A percentile compares a stretch with the other conserved stretches of the same genome.
phyloP scores from a whole-genome alignment of 2,113 vertebrate species.

The Sylvilagus bachmani region DNA sequence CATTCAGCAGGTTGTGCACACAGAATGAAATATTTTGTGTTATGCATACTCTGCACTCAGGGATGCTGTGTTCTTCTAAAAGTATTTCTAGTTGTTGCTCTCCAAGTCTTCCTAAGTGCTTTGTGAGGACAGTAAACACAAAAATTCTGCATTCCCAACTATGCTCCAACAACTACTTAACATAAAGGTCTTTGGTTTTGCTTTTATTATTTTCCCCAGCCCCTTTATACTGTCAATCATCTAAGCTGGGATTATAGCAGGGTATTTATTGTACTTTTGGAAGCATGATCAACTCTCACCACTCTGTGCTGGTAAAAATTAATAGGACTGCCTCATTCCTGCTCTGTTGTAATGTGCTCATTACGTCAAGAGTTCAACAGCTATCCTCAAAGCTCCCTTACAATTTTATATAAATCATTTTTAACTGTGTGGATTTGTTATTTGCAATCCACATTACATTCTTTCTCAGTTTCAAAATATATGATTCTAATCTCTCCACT shows the following conservation, averaged over 20 bases:
- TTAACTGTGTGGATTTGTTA: not conserved
- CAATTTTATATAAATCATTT: not conserved
- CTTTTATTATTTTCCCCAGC: not conserved
- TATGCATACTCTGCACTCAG: not conserved
- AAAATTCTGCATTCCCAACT: not conserved
- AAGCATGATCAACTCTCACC: not conserved
- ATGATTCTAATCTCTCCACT: not conserved
- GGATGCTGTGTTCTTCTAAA: not conserved
- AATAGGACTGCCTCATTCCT: not conserved
- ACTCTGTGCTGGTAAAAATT: not conserved
- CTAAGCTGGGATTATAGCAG: not conserved
- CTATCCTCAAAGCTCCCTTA: not conserved
- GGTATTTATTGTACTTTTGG: not conserved
- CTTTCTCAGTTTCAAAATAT: conserved; percentile 23
- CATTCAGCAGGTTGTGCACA: not conserved
- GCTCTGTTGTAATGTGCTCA: not conserved
- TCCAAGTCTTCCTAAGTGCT: not conserved
- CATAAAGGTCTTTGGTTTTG: not conserved
- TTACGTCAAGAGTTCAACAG: not conserved
- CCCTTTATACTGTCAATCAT: not conserved
- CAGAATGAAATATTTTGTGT: not conserved
- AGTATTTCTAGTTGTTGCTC: not conserved
- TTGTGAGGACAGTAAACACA: not conserved
- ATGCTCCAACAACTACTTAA: not conserved
- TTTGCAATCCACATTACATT: not conserved